A percentile compares a stretch with the other conserved stretches of the same genome.
Evolutionary conservation across 2,797 vertebrate species (phyloP).

Genomic region (Channallabes apus): DNA sequence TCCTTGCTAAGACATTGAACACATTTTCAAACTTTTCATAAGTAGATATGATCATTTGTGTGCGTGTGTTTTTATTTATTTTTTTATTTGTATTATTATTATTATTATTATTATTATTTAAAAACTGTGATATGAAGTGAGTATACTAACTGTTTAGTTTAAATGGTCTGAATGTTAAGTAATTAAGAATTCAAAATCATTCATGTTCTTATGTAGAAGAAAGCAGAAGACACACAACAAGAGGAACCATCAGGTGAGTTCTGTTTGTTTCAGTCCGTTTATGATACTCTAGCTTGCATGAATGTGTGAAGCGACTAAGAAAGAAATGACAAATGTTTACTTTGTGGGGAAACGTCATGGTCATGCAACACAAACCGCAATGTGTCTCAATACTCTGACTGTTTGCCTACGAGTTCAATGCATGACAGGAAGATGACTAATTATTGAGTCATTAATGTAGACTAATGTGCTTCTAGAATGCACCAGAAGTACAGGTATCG

Average conservation of each 20-base stretch:
- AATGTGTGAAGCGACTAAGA: neutral
- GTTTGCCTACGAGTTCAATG: neutral
- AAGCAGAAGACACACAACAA: constrained; percentile 7
- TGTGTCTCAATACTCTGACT: neutral
- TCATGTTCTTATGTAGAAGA: constrained; percentile 24
- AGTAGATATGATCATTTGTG: neutral
- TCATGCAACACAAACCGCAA: neutral
- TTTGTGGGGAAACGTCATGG: neutral
- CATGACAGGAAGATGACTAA: neutral
- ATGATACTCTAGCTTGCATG: neutral
- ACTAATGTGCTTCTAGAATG: neutral
- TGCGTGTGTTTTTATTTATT: neutral
- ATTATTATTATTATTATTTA: neutral
- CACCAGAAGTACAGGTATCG: neutral
- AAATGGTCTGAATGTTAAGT: neutral
- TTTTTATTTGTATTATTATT: no score
- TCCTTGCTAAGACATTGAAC: neutral
- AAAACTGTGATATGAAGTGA: neutral
- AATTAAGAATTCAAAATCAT: neutral
- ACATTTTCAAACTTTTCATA: neutral
- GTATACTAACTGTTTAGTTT: neutral
- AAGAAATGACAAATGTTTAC: neutral
- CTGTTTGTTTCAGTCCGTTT: neutral
- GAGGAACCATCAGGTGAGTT: constrained; percentile 40
- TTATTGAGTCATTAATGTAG: neutral